Percentiles rank a stretch among this genome's conserved stretches.
phyloP scores from a whole-genome alignment of 2,797 vertebrate genomes.

The Platyrinchus mystaceus region DNA sequence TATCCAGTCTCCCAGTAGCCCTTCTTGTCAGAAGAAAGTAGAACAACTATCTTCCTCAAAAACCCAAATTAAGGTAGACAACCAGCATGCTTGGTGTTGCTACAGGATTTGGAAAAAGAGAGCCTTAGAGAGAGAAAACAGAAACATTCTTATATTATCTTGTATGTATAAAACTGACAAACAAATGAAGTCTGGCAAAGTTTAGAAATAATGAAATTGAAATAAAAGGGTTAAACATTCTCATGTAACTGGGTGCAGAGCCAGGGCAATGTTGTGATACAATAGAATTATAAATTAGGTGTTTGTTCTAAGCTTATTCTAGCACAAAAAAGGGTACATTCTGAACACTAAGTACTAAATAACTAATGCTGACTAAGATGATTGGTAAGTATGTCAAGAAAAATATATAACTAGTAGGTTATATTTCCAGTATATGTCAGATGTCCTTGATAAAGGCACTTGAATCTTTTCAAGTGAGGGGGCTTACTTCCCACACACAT shows the following conservation, averaged over 20 bases:
- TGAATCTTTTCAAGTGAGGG: neutral
- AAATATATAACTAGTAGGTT: neutral
- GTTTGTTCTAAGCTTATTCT: constrained; percentile 16
- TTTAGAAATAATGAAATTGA: neutral
- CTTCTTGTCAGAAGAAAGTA: neutral
- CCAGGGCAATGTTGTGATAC: neutral
- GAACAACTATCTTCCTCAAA: neutral
- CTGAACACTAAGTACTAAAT: neutral
- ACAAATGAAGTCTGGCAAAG: neutral
- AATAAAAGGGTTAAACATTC: neutral
- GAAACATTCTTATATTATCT: neutral
- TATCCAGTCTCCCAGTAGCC: neutral
- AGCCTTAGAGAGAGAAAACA: neutral
- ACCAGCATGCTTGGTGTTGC: neutral
- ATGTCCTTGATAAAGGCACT: constrained; percentile 3
- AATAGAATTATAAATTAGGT: constrained; percentile 10
- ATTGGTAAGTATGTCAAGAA: constrained; percentile 6
- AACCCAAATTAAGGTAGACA: neutral
- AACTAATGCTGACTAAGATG: constrained; percentile 18
- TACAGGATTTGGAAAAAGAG: neutral
- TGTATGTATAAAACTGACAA: neutral
- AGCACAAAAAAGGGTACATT: neutral
- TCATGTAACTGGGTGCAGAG: neutral
- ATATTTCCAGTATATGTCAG: neutral
- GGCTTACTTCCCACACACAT: neutral